phyloP scores from a whole-genome alignment of 2,888 invertebrate species.

The Pemphredon lugubris region DNA sequence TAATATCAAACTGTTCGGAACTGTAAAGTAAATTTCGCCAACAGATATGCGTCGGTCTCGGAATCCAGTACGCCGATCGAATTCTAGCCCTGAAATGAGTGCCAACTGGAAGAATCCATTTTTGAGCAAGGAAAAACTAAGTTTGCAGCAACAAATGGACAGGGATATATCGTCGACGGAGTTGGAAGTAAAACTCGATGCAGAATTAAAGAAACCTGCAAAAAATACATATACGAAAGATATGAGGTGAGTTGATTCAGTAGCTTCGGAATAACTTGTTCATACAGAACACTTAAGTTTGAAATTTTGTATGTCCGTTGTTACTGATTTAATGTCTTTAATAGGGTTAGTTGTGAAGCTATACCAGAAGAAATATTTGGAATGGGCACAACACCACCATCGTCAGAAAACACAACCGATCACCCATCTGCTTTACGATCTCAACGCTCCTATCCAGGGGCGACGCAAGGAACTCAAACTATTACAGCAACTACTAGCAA shows the following conservation, averaged over 20 bases:
- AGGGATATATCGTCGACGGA: conserved; percentile 69
- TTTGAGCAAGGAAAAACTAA: conserved; percentile 81
- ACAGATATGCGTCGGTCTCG: conserved; percentile 83
- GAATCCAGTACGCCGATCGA: conserved; percentile 93
- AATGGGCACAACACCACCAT: conserved; percentile 87
- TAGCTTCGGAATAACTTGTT: background rate
- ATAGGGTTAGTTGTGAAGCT: conserved; percentile 91
- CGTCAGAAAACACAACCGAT: conserved; percentile 79
- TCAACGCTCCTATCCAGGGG: conserved; percentile 82
- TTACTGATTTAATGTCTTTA: conserved; percentile 8
- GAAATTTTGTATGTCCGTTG: no score
- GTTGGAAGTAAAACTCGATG: conserved; percentile 75
- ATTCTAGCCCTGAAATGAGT: conserved; percentile 96
- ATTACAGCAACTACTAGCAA: conserved; percentile 76
- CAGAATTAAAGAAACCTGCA: conserved; percentile 84
- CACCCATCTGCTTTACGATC: conserved; percentile 82
- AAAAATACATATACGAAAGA: conserved; percentile 88
- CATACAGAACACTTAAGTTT: background rate
- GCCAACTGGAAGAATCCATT: conserved; percentile 91
- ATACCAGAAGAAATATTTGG: conserved; percentile 94
- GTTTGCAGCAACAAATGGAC: conserved; percentile 71
- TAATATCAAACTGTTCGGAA: background rate
- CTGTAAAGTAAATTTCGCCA: conserved; percentile 21
- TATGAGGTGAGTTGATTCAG: conserved; percentile 81
- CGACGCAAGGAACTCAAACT: conserved; percentile 78